Evolutionary conservation across 2,888 invertebrate genomes (phyloP).

Genomic region (Mesochorus sp.): DNA sequence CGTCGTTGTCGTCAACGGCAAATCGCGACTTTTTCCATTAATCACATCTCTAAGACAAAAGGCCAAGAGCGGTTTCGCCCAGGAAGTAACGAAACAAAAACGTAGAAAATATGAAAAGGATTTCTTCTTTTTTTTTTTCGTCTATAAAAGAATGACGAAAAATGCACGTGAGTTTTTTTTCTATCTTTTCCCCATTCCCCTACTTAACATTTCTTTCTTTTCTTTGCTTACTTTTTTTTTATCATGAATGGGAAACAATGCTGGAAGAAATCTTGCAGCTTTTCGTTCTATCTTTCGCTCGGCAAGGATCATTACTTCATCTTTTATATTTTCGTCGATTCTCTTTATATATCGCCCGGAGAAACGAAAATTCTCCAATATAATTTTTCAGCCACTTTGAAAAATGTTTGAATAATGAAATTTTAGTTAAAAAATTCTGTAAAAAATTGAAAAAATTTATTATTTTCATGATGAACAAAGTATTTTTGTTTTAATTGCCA

Average conservation of each 20-base stretch:
- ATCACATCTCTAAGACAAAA: slow-evolving; percentile 8
- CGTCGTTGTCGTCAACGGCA: not conserved
- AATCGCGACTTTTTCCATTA: not conserved
- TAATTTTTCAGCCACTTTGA: no score
- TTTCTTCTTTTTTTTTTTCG: not conserved
- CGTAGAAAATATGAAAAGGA: not conserved
- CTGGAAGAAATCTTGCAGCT: not conserved
- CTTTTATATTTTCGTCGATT: slow-evolving; percentile 15
- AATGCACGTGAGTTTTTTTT: not conserved
- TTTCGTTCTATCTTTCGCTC: not conserved
- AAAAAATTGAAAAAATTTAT: no score
- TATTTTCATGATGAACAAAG: no score
- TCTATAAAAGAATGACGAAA: not conserved
- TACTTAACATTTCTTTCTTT: no score
- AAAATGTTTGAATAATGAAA: no score
- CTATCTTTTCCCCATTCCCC: not conserved
- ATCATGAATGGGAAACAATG: not conserved
- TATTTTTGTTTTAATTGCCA: no score
- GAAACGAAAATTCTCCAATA: no score
- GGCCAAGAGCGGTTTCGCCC: not conserved
- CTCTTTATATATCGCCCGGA: no score
- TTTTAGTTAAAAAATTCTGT: no score
- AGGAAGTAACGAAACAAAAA: not conserved
- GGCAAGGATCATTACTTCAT: not conserved
- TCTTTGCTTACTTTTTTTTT: no score